Percentiles rank a stretch among this genome's conserved stretches.
Conservation (phyloP, 2,888 invertebrate genomes). For the Cerceris rybyensis region DNA sequence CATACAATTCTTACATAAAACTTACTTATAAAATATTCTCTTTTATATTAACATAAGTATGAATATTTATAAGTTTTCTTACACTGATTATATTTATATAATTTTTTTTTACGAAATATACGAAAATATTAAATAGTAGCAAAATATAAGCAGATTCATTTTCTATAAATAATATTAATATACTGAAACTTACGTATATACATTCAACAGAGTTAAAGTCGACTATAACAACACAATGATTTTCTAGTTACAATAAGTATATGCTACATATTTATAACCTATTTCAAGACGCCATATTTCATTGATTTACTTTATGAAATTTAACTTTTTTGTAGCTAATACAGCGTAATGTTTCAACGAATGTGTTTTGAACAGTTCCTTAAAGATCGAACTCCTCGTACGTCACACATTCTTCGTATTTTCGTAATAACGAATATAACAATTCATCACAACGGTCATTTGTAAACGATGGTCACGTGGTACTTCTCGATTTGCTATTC, state of each 20-base stretch:
- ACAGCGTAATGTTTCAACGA: background rate
- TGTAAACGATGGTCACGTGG: constrained; percentile 65
- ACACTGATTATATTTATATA: too few relatives aligned
- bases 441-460: constrained; percentile 56
- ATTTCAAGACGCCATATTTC: constrained; percentile 36
- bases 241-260: constrained; percentile 14
- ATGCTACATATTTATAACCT: constrained; percentile 40
- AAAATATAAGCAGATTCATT: too few relatives aligned
- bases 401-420: constrained; percentile 35
- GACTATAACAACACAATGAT: constrained; percentile 14
- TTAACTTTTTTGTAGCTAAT: constrained; percentile 4
- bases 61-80: too few relatives aligned
- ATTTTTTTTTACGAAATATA: too few relatives aligned
- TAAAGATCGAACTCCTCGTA: background rate
- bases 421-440: constrained; percentile 25
- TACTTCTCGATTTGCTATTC: constrained; percentile 34
- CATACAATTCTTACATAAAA: background rate
- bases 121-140: too few relatives aligned
- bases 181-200: constrained; percentile 32
- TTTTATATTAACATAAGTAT: too few relatives aligned
- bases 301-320: constrained; percentile 11
- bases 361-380: background rate
- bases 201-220: background rate
- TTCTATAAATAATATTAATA: background rate
- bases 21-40: too few relatives aligned